These are phyloP conservation scores for Myotis daubentonii DNA, from an alignment of 2,797 vertebrate genomes.

Conservation along the genomic window DNA sequence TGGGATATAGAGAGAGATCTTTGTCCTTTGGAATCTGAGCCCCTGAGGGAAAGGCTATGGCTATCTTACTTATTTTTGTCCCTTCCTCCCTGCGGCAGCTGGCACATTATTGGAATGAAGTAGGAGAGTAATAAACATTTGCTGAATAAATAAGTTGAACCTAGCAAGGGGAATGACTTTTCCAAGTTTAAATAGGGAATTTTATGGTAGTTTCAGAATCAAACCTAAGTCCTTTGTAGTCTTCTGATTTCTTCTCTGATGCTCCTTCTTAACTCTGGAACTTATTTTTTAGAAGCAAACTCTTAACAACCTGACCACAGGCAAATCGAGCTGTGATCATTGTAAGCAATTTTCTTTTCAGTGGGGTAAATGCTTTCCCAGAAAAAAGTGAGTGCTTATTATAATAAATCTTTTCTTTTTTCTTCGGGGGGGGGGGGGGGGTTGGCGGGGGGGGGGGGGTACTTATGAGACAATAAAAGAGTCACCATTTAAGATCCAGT, in stretches of 20 bases:
- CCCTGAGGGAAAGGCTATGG: not conserved
- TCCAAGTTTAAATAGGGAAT: not conserved
- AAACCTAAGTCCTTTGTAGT: not conserved
- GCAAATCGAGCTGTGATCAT: not conserved
- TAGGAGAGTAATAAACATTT: not conserved
- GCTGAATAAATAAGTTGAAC: not conserved
- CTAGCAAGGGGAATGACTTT: not conserved
- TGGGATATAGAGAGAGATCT: not conserved
- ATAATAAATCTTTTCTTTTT: not conserved
- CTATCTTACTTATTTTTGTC: not conserved
- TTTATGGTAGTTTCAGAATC: not conserved
- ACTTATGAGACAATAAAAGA: not conserved
- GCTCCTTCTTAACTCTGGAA: not conserved
- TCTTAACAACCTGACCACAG: not conserved
- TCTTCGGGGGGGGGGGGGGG: fast-evolving
- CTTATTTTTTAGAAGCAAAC: not conserved
- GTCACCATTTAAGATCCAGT: not conserved
- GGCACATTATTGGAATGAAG: not conserved
- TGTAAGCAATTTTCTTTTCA: not conserved
- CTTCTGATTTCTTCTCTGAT: not conserved
- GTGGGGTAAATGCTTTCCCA: not conserved
- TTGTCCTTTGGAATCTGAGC: not conserved
- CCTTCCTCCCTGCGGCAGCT: not conserved
- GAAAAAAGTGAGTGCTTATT: not conserved
- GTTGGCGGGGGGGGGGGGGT: not conserved